Evolutionary conservation across 2,113 vertebrate species (phyloP).

Genomic region (Triplophysa rosa): DNA sequence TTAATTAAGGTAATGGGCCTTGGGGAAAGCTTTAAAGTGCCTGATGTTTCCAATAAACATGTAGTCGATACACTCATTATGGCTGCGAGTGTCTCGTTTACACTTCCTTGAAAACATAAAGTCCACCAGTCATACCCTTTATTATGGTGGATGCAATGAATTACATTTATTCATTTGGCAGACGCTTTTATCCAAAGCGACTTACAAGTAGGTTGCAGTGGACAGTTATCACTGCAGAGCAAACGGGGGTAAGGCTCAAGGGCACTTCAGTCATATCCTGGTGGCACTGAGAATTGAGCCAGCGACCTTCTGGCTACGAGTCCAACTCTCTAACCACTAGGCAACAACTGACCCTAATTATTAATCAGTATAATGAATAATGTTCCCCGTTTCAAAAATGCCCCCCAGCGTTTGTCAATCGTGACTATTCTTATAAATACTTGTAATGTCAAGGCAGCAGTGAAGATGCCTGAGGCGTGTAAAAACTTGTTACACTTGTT

Average conservation of each 20-base stretch:
- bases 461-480: slow-evolving; percentile 42
- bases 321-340: no score
- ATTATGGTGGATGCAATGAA: neutral
- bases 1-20: slow-evolving; percentile 4
- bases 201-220: no score
- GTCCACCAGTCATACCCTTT: neutral
- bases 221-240: no score
- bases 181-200: no score
- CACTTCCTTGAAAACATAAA: neutral
- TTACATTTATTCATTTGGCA: no score
- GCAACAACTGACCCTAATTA: no score
- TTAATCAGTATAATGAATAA: neutral
- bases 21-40: neutral
- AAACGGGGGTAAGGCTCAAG: no score
- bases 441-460: neutral
- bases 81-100: neutral
- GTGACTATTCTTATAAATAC: neutral
- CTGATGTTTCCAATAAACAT: neutral
- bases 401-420: neutral
- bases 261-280: no score
- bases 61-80: neutral
- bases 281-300: no score
- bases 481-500: slow-evolving; percentile 56
- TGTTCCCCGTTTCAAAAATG: neutral
- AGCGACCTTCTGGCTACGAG: no score